phyloP scores from a whole-genome alignment of 2,797 vertebrate species.

The Rhadinocentrus ornatus region DNA sequence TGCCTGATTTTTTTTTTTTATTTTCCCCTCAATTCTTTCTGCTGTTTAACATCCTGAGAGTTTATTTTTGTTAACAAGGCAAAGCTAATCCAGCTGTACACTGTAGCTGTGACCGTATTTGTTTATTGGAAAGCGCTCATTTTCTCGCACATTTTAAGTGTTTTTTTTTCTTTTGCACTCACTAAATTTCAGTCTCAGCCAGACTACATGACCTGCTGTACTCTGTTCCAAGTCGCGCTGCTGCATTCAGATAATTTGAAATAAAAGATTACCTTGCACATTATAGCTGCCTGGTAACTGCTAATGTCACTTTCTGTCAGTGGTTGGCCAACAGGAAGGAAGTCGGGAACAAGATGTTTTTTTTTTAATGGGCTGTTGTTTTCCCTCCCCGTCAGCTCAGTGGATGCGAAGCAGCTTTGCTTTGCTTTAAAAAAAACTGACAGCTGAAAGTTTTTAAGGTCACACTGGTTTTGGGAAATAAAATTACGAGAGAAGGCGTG shows the following conservation, averaged over 20 bases:
- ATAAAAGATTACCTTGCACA: background rate
- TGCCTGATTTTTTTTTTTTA: background rate
- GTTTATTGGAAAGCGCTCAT: too few relatives aligned
- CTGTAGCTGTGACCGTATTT: background rate
- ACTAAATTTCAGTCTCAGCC: background rate
- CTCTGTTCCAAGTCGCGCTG: background rate
- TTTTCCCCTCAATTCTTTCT: too few relatives aligned
- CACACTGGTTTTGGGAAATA: constrained; percentile 15
- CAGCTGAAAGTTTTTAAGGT: constrained; percentile 15
- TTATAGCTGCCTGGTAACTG: constrained; percentile 26
- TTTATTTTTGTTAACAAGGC: background rate
- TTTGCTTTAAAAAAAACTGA: background rate
- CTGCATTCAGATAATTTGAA: background rate
- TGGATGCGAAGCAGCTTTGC: background rate
- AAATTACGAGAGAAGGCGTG: background rate
- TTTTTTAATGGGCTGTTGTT: constrained; percentile 10
- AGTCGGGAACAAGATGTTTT: constrained; percentile 2
- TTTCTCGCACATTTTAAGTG: too few relatives aligned
- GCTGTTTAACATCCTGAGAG: background rate
- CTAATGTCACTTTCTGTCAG: constrained; percentile 27
- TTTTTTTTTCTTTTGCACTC: too few relatives aligned
- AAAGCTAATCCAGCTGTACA: background rate
- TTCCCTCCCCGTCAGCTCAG: constrained; percentile 38
- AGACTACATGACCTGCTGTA: background rate
- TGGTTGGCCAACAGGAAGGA: constrained; percentile 14